Evolutionary conservation across 2,113 vertebrate species (phyloP).

Genomic region (Leiothrix lutea): DNA sequence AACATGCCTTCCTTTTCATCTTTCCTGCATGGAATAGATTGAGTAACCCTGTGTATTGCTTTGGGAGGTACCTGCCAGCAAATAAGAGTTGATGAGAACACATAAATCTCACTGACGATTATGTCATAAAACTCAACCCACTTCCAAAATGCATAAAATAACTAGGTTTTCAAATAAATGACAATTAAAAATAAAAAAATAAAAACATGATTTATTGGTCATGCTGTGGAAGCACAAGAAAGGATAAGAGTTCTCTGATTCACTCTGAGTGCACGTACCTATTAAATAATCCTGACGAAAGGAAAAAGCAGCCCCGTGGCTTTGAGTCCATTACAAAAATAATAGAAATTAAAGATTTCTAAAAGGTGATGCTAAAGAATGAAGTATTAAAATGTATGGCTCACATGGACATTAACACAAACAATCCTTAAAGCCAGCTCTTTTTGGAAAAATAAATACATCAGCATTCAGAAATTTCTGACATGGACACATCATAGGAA

Average conservation of each 20-base stretch:
- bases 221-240: background rate
- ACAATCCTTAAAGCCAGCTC: background rate
- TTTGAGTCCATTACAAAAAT: background rate
- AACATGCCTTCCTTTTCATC: background rate
- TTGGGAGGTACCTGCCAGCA: background rate
- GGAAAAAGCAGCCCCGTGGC: background rate
- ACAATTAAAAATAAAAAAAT: background rate
- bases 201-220: background rate
- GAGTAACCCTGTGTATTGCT: background rate
- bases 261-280: background rate
- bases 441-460: background rate
- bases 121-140: background rate
- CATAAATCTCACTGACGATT: background rate
- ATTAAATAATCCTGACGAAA: background rate
- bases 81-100: background rate
- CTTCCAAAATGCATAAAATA: background rate
- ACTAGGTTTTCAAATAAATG: background rate
- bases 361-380: background rate
- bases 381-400: background rate
- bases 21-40: background rate
- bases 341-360: background rate
- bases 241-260: background rate
- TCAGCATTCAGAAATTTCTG: background rate
- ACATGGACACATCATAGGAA: background rate
- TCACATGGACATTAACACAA: background rate